Conservation (phyloP, 2,113 vertebrate genomes). For the Syngnathus scovelli region DNA sequence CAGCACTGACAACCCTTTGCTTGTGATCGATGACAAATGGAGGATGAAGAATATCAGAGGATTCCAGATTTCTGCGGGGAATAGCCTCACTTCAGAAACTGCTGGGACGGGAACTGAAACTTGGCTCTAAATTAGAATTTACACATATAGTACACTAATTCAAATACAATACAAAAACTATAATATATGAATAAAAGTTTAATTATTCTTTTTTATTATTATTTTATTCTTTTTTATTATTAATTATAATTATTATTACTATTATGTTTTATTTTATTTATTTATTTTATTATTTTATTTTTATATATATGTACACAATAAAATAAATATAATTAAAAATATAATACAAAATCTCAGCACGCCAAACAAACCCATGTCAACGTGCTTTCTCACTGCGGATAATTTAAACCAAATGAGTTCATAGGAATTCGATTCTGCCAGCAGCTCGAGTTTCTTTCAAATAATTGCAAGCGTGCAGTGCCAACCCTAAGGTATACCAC, state of each 20-base stretch:
- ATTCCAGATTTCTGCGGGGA: conserved; percentile 32
- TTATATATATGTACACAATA: too few species aligned
- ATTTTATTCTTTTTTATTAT: too few species aligned
- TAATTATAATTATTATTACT: too few species aligned
- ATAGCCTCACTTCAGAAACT: neutral
- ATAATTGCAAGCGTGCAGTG: conserved; percentile 21
- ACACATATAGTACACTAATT: neutral
- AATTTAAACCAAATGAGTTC: neutral
- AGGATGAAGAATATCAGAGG: conserved; percentile 39
- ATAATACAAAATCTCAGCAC: neutral
- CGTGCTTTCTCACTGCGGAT: neutral
- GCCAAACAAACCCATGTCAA: neutral
- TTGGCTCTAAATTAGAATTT: too few species aligned
- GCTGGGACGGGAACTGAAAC: neutral
- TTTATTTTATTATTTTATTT: too few species aligned
- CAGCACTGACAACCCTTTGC: conserved; percentile 23
- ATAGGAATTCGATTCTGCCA: neutral
- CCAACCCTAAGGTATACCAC: conserved; percentile 37
- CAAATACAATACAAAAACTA: neutral
- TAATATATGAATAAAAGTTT: too few species aligned
- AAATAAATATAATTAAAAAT: too few species aligned
- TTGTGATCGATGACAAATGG: conserved; percentile 32
- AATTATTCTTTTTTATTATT: too few species aligned
- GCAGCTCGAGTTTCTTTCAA: conserved; percentile 14
- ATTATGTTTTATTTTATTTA: too few species aligned